phyloP scores from a whole-genome alignment of 2,888 invertebrate genomes.

The Pycnomerus fuliginosus region DNA sequence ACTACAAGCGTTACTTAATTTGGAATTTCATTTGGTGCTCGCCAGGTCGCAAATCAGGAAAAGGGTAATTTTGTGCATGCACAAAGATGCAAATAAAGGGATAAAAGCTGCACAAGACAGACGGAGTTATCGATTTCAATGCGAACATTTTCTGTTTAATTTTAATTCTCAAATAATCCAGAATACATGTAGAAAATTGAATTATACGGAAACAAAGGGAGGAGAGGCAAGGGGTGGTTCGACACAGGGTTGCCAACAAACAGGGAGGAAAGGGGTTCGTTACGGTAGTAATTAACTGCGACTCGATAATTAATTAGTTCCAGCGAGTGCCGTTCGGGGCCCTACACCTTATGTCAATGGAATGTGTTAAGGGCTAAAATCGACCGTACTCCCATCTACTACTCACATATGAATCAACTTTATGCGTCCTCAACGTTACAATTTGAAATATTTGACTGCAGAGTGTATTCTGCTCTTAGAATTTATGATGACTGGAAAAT shows the following conservation, averaged over 20 bases:
- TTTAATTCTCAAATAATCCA: no score
- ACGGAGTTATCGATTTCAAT: slow-evolving; percentile 14
- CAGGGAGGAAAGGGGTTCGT: slow-evolving; percentile 42
- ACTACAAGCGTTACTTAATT: slow-evolving; percentile 51
- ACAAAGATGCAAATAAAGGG: slow-evolving; percentile 14
- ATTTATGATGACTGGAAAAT: slow-evolving; percentile 34
- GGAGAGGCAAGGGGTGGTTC: slow-evolving; percentile 29
- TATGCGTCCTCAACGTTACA: slow-evolving; percentile 7
- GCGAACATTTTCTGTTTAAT: slow-evolving; percentile 13
- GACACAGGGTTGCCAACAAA: slow-evolving; percentile 39
- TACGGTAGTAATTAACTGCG: slow-evolving; percentile 52
- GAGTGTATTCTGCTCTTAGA: slow-evolving; percentile 31
- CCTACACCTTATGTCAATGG: slow-evolving; percentile 15
- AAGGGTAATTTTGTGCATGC: slow-evolving; percentile 50
- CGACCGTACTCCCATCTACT: slow-evolving; percentile 7
- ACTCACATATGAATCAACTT: slow-evolving; percentile 2
- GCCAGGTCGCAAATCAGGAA: slow-evolving; percentile 51
- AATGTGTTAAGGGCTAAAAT: slow-evolving; percentile 14
- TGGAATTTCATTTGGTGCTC: slow-evolving; percentile 54
- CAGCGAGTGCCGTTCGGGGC: slow-evolving; percentile 49
- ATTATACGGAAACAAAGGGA: slow-evolving; percentile 48
- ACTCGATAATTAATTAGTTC: slow-evolving; percentile 54
- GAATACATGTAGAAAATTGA: slow-evolving; percentile 47
- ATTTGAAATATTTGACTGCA: slow-evolving; percentile 15
- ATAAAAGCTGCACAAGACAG: slow-evolving; percentile 15